Percentiles rank a stretch among this genome's conserved stretches.
Conservation (phyloP, 2,888 invertebrate species). For the Diarsia brunnea region DNA sequence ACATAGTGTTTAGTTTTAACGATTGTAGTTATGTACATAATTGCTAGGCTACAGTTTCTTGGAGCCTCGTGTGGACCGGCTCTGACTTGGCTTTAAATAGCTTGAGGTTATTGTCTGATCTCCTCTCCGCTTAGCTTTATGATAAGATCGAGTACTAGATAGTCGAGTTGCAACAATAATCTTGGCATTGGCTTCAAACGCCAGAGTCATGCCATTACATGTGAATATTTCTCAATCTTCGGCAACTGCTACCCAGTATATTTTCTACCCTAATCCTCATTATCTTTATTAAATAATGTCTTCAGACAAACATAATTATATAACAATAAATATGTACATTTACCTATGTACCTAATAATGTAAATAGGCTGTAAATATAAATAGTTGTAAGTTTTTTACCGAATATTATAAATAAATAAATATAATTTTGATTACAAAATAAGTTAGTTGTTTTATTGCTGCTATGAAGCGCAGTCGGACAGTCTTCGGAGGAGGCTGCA, state of each 20-base stretch:
- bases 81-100: constrained; percentile 38
- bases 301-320: constrained; percentile 41
- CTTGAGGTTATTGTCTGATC: constrained; percentile 40
- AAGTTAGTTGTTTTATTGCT: constrained; percentile 46
- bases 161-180: neutral
- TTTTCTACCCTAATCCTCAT: neutral
- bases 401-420: constrained; percentile 71
- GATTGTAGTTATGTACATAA: constrained; percentile 63
- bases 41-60: constrained; percentile 10
- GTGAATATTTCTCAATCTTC: neutral
- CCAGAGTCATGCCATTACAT: neutral
- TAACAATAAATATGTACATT: constrained; percentile 60
- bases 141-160: constrained; percentile 5
- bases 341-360: constrained; percentile 70
- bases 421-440: constrained; percentile 56
- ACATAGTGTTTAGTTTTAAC: neutral
- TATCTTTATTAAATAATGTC: constrained; percentile 33
- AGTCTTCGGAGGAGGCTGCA: constrained; percentile 89
- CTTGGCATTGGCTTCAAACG: neutral
- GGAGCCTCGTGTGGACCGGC: neutral
- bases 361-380: constrained; percentile 85
- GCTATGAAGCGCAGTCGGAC: constrained; percentile 80
- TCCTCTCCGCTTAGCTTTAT: constrained; percentile 26
- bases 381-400: constrained; percentile 72
- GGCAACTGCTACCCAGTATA: neutral